Conservation (phyloP, 1,140 invertebrate species). For the Drosophila suzukii region DNA sequence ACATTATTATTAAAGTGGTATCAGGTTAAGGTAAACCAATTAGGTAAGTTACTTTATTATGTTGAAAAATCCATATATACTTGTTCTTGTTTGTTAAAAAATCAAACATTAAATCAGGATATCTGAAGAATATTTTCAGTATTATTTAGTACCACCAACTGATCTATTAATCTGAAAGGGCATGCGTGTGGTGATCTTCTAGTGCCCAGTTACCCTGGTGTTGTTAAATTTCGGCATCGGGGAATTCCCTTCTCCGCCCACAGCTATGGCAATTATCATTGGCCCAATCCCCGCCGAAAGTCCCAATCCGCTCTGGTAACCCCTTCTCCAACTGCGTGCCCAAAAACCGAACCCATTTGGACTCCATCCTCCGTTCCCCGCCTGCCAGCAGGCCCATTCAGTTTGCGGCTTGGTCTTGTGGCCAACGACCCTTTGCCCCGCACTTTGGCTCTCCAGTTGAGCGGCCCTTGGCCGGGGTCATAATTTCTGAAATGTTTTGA, state of each 20-base stretch:
- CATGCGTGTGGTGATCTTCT: neutral
- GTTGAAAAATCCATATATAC: no score
- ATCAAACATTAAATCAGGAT: no score
- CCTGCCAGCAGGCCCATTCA: conserved; percentile 34
- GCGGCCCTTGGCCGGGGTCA: conserved; percentile 58
- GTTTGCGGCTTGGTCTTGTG: conserved; percentile 59
- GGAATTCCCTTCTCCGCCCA: conserved; percentile 20
- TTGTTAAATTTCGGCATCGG: conserved; percentile 38
- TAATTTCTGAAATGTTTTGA: conserved; percentile 82
- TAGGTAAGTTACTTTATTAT: no score
- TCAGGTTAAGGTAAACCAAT: neutral
- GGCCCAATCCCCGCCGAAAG: conserved; percentile 27
- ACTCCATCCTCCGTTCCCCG: neutral
- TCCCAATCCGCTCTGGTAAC: conserved; percentile 13
- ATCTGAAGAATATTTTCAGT: no score
- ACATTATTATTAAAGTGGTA: neutral
- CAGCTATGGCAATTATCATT: conserved; percentile 71
- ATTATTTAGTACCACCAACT: no score
- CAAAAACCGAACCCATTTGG: neutral
- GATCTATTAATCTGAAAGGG: neutral
- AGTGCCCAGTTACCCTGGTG: neutral
- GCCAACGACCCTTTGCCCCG: conserved; percentile 29
- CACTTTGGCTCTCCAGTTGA: neutral
- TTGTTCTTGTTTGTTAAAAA: no score
- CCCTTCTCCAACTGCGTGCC: no score